A percentile compares a stretch with the other conserved stretches of the same genome.
Conservation (phyloP, 1,140 invertebrate species). For the Homarus americanus region DNA sequence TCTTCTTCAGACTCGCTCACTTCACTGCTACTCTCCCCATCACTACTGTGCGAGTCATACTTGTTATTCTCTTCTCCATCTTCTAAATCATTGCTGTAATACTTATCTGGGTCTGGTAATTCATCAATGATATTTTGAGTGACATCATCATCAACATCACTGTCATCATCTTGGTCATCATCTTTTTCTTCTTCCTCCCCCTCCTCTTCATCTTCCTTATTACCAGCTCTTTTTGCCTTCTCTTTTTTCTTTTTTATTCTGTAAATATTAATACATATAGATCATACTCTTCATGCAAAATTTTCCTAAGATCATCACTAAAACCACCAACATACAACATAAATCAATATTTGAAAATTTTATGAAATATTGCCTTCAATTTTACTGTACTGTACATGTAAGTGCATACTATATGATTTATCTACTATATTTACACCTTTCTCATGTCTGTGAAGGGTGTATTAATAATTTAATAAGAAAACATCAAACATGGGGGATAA, state of each 20-base stretch:
- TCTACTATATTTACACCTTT: too few relatives aligned
- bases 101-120: constrained; percentile 90
- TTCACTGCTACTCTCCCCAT: constrained; percentile 6
- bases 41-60: neutral
- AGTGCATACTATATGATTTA: too few relatives aligned
- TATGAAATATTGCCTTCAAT: too few relatives aligned
- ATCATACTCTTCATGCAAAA: too few relatives aligned
- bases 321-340: too few relatives aligned
- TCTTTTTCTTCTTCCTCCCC: constrained; percentile 78
- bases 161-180: constrained; percentile 77
- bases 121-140: constrained; percentile 85
- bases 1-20: constrained; percentile 6
- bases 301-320: too few relatives aligned
- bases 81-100: constrained; percentile 74
- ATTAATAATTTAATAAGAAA: too few relatives aligned
- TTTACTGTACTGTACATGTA: too few relatives aligned
- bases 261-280: too few relatives aligned
- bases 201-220: neutral
- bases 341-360: too few relatives aligned
- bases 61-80: constrained; percentile 2
- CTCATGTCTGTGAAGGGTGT: too few relatives aligned
- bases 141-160: constrained; percentile 78
- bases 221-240: neutral
- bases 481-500: too few relatives aligned
- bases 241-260: constrained; percentile 22